Conservation (phyloP, 1,140 invertebrate genomes). For the Drosophila littoralis region DNA sequence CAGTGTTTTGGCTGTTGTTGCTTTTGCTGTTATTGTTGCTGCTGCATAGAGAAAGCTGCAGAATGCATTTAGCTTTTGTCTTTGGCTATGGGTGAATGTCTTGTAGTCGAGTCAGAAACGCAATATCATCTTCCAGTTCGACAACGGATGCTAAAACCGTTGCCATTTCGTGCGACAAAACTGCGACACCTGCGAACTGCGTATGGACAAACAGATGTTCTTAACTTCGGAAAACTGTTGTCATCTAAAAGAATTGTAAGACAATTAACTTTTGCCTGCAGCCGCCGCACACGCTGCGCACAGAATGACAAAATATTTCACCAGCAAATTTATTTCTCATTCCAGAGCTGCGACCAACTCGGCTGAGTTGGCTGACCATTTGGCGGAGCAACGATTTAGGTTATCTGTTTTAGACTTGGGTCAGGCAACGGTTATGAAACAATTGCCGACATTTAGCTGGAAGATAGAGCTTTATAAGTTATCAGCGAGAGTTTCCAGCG, state of each 20-base stretch:
- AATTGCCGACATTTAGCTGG: constrained; percentile 69
- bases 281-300: constrained; percentile 45
- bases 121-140: constrained; percentile 76
- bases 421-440: constrained; percentile 75
- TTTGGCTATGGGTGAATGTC: constrained; percentile 69
- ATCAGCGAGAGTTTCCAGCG: constrained; percentile 58
- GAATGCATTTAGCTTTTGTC: constrained; percentile 35
- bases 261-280: constrained; percentile 63
- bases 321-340: constrained; percentile 17
- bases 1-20: constrained; percentile 17
- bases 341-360: background rate
- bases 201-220: constrained; percentile 14
- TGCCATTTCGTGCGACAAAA: constrained; percentile 77
- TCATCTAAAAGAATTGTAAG: constrained; percentile 66
- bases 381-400: constrained; percentile 60
- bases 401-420: constrained; percentile 58
- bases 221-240: constrained; percentile 19
- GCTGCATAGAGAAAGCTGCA: constrained; percentile 53
- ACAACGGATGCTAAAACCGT: constrained; percentile 77
- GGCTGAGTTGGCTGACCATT: constrained; percentile 26
- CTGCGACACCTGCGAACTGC: constrained; percentile 39
- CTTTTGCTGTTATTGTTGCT: constrained; percentile 3
- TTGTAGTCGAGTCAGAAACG: constrained; percentile 53
- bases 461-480: constrained; percentile 51
- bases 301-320: constrained; percentile 58